Evolutionary conservation across 2,113 vertebrate genomes (phyloP).

Genomic region (Thoracochromis brauschi): DNA sequence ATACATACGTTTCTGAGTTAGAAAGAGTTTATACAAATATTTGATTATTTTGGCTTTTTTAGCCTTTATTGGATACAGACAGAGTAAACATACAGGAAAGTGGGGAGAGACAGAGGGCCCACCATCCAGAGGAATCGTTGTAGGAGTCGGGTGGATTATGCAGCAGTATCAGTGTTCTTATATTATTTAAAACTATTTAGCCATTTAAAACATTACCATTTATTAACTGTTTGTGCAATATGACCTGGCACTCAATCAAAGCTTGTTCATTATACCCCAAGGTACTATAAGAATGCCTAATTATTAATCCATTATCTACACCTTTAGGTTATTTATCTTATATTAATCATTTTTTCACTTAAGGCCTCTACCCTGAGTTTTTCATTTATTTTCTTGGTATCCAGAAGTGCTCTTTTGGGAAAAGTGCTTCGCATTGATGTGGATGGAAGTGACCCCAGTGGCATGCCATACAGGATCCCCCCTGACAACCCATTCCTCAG

Average conservation of each 20-base stretch:
- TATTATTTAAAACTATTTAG: background rate
- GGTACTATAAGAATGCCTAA: background rate
- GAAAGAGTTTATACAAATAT: background rate
- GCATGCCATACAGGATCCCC: slow-evolving; percentile 69
- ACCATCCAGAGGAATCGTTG: background rate
- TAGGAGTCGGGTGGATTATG: fast-evolving
- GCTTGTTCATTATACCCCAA: background rate
- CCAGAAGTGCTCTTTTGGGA: slow-evolving; percentile 77
- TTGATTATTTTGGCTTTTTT: background rate
- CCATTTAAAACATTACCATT: background rate
- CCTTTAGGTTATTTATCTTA: background rate
- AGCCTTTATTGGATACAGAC: background rate
- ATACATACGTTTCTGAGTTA: background rate
- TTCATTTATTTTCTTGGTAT: background rate
- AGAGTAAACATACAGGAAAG: background rate
- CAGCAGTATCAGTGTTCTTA: background rate
- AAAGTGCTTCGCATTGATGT: slow-evolving; percentile 81
- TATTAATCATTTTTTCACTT: background rate
- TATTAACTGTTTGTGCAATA: background rate
- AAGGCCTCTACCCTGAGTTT: background rate
- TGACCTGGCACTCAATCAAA: background rate
- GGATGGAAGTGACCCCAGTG: slow-evolving; percentile 41
- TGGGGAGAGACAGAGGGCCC: background rate
- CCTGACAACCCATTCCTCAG: slow-evolving; percentile 75
- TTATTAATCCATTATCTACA: background rate